A percentile compares a stretch with the other conserved stretches of the same genome.
These are phyloP conservation scores for Thymelicus lineola DNA, from an alignment of 2,888 invertebrate genomes.

Conservation along the genomic window DNA sequence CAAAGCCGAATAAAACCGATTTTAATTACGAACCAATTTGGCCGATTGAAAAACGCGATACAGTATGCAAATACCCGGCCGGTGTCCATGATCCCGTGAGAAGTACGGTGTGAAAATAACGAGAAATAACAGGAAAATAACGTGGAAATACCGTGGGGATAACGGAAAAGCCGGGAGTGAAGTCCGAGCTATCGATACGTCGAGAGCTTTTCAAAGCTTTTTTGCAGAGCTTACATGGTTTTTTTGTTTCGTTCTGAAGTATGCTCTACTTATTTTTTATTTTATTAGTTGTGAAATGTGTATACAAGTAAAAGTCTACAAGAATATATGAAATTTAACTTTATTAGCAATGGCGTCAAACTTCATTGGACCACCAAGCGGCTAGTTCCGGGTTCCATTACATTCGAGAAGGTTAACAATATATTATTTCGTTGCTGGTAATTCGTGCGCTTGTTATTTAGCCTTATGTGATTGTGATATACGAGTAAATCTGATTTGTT, in stretches of 20 bases:
- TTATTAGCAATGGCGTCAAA: no score
- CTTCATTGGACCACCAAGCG: no score
- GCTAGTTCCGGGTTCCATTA: no score
- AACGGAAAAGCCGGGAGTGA: constrained; percentile 54
- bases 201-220: constrained; percentile 60
- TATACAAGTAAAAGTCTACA: no score
- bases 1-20: constrained; percentile 33
- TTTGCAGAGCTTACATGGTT: constrained; percentile 55
- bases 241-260: constrained; percentile 47
- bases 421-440: no score
- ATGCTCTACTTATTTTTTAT: constrained; percentile 45
- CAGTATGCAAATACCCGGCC: constrained; percentile 71
- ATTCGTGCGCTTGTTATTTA: no score
- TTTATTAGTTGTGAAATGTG: background rate
- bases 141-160: constrained; percentile 46
- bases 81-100: constrained; percentile 58
- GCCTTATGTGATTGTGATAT: no score
- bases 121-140: constrained; percentile 41
- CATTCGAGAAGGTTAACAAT: no score
- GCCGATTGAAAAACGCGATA: constrained; percentile 54
- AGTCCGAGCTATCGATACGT: constrained; percentile 77
- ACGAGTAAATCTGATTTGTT: no score
- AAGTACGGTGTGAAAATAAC: constrained; percentile 49
- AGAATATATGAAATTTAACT: no score
- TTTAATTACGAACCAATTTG: constrained; percentile 38